Base-by-base conservation (phyloP, 2,888 invertebrate species). In the Crioceris asparagi region DNA sequence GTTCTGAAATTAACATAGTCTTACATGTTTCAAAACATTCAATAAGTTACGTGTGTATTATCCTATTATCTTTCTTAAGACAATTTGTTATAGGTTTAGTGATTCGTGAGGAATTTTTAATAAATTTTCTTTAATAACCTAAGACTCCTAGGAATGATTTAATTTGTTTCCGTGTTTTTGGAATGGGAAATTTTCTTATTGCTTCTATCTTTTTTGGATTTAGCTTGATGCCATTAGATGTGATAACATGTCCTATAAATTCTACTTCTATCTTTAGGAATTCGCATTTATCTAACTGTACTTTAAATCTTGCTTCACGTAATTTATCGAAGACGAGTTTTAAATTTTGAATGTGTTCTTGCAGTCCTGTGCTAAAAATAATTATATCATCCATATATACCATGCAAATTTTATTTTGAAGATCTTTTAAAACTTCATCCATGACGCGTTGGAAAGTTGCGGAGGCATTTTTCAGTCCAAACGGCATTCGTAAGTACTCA, bases 191-290 rank as follows among this genome's bases (percentile, higher is more conserved):
- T 1, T 54, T 42, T 36, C 31, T 12, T 2, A 53, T 49, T 3
- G 37, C 31, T 35, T 43, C 32, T 8, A 53, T 41, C 46, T n/a
- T 56, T 56, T 4, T 51, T 48, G 1, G 57, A 39, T 61, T 57
- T 3, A 64, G 61, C 34, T 53, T 56, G 0, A 60, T 51, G 16
- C 57, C 60, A 33, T 61, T 51, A n/a, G n/a, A n/a, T n/a, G n/a
- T n/a, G n/a, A n/a, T n/a, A n/a, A n/a, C n/a, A n/a, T n/a, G 61
- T 2, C 63, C 62, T 17, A 64, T 35, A 36, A 56, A 64, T 1
- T 52, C 51, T 8, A 63, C 56, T 51, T 60, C 56, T 14, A 43
- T 41, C n/a, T 50, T 35, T 4, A 59, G 36, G 21, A 60, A 60
- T 47, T 60, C 55, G 25, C 55, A 55, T 43, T 60, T 60, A 15